Base-by-base conservation (phyloP, 2,797 vertebrate species). In the Otolemur crassicaudatus region DNA sequence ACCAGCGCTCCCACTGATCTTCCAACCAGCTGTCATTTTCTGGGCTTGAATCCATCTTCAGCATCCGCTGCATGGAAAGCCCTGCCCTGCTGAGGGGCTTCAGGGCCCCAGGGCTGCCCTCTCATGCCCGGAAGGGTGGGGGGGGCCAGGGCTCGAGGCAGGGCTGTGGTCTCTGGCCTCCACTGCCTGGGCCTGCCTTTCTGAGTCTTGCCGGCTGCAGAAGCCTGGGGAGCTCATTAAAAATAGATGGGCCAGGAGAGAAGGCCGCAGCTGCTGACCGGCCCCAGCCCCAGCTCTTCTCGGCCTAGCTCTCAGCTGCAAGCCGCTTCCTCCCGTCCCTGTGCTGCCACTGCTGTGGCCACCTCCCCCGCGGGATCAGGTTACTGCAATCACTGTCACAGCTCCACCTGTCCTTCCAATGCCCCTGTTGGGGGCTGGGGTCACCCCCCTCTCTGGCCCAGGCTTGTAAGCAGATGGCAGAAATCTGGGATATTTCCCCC, bases 1-100 rank as follows among this genome's bases (percentile, higher is more conserved):
- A 99, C 99, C 99, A 99, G 99, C 99, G 99, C 98, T 99, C 99
- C 99, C 99, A 99, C 98, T 99, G 99, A 97, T 99, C 99, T 98
- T 99, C 99, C 99, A 99, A 98, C 99, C 99, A 99, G 98, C 99
- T 99, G 98, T 99, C 99, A 98, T 98, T 99, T 98, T 99, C 99
- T 94, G 98, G 98, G 98, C 98, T 99, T 0, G 99, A 99, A 96
- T 99, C 99, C 99, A 99, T 99, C 98, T 99, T 99, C 99, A 98
- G 98, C 98, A 98, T 98, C 98, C 99, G 98, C 98, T 99, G 99
- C 99, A 99, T 99, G 94, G 98, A 98, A 94, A 85, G 97, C 87
- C 93, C 98, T 49, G 97, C 98, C 97, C 73, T 75, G 97, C 96
- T 23, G n/a, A 70, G 97, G 97, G 97, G 95, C 94, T 98, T 96